Conservation (phyloP, 2,113 vertebrate genomes). For the Hippocampus barbouri region DNA sequence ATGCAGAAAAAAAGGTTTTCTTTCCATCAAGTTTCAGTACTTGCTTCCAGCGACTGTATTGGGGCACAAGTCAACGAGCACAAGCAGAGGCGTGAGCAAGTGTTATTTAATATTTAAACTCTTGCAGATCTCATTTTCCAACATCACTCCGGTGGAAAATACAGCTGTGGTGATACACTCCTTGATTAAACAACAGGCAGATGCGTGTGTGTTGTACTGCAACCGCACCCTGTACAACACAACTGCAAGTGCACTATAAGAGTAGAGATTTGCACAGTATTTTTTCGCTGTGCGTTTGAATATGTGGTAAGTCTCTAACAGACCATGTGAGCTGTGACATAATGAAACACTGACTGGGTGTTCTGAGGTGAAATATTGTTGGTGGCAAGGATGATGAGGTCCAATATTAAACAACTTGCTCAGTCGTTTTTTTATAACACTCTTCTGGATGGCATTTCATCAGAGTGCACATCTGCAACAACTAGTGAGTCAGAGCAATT, state of each 20-base stretch:
- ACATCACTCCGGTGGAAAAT: slow-evolving; percentile 20
- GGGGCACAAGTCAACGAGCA: slow-evolving; percentile 12
- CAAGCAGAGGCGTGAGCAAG: slow-evolving; percentile 15
- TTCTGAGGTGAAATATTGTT: not conserved
- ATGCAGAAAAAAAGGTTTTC: slow-evolving; percentile 22
- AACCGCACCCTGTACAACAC: not conserved
- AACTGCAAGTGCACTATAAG: not conserved
- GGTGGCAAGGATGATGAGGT: not conserved
- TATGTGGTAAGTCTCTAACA: not conserved
- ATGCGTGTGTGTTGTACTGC: not conserved
- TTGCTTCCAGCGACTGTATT: slow-evolving; percentile 30
- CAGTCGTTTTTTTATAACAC: not conserved
- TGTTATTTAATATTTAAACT: slow-evolving; percentile 62
- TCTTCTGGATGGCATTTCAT: slow-evolving; percentile 15
- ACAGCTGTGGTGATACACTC: slow-evolving; percentile 23
- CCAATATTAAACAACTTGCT: slow-evolving; percentile 1
- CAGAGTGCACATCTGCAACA: slow-evolving; percentile 6
- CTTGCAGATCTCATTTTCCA: slow-evolving; percentile 36
- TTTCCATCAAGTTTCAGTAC: slow-evolving; percentile 34
- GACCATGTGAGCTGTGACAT: slow-evolving; percentile 16
- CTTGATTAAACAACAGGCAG: slow-evolving; percentile 18
- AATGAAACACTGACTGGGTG: slow-evolving; percentile 17
- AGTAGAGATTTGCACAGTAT: too few relatives aligned
- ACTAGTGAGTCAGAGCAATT: slow-evolving; percentile 28
- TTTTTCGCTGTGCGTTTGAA: too few relatives aligned